Base-by-base conservation (phyloP, 2,888 invertebrate genomes). In the Poecilus cupreus region DNA sequence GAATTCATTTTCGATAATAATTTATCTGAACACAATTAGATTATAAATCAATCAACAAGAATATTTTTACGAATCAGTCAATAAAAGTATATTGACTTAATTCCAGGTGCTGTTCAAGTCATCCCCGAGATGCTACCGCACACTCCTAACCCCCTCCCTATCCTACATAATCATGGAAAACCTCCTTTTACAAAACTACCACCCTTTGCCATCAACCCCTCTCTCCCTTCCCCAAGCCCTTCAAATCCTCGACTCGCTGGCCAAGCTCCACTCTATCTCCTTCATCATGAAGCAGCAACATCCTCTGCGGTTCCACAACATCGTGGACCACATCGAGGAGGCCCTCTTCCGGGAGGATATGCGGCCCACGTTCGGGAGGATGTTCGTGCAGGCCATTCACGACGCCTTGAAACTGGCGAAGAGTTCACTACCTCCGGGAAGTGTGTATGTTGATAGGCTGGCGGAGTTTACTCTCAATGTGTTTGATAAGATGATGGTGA, bases 231-330 rank as follows among this genome's bases (percentile, higher is more conserved):
- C 82, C 37, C 26, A 51, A 8, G 82, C 81, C 0, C 26, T 82
- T 26, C 70, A 80, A 24, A 82, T 84, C 5, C 54, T 84, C 10
- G 60, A 81, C 68, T 77, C 83, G 70, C 60, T 84, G n/a, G 83
- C 81, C n/a, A 76, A 74, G 51, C 83, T 84, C 54, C 85, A 85
- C 81, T 84, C 85, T 70, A 83, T 80, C 46, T 85, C 85, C 51
- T 84, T 84, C 57, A 84, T 84, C 39, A 13, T 83, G 54, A 84
- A 83, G 54, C 83, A 84, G 49, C 83, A 82, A 82, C 78, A 79
- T n/a, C 83, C 83, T 11, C 46, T 81, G 18, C 72, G 22, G 37
- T 85, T 84, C 54, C 43, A 72, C 10, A 80, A 82, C 26, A 83
- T 84, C 78, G 83, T 83, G 81, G 82, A 83, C 79, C 80, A 82